These are phyloP conservation scores for Formicarius rufipectus DNA, from an alignment of 2,113 vertebrate genomes.

Conservation along the genomic window DNA sequence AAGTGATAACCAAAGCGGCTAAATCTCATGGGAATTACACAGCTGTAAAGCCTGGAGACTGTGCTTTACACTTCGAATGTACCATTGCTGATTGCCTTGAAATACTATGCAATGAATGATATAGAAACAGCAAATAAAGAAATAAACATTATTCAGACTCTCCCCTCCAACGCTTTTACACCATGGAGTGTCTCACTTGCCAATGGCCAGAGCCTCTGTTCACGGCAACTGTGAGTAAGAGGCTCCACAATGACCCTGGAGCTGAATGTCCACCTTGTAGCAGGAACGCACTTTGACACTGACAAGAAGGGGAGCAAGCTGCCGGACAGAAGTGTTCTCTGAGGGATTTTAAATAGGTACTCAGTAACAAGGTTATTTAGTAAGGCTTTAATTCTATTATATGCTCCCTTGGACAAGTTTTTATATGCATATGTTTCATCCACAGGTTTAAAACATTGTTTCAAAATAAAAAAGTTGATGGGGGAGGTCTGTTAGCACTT, in stretches of 20 bases:
- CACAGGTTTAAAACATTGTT: not conserved
- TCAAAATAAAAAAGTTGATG: not conserved
- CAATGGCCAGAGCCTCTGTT: not conserved
- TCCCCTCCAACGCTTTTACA: not conserved
- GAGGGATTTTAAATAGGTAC: not conserved
- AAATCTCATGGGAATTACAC: not conserved
- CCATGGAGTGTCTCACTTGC: not conserved
- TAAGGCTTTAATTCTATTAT: not conserved
- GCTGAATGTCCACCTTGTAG: fast-evolving
- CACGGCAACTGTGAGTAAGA: not conserved
- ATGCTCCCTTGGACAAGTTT: not conserved
- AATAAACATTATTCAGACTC: not conserved
- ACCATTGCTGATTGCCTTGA: not conserved
- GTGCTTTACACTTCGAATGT: not conserved
- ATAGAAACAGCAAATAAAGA: not conserved
- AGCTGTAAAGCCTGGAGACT: constrained; percentile 2
- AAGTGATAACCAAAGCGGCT: not conserved
- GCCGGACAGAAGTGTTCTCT: not conserved
- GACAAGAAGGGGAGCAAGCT: not conserved
- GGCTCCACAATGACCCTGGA: not conserved
- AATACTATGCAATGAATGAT: not conserved
- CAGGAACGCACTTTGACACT: not conserved
- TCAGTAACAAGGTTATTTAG: not conserved
- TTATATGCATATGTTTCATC: not conserved
- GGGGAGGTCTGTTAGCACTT: not conserved